phyloP scores from a whole-genome alignment of 2,797 vertebrate genomes.

The Ptychadena robeensis region DNA sequence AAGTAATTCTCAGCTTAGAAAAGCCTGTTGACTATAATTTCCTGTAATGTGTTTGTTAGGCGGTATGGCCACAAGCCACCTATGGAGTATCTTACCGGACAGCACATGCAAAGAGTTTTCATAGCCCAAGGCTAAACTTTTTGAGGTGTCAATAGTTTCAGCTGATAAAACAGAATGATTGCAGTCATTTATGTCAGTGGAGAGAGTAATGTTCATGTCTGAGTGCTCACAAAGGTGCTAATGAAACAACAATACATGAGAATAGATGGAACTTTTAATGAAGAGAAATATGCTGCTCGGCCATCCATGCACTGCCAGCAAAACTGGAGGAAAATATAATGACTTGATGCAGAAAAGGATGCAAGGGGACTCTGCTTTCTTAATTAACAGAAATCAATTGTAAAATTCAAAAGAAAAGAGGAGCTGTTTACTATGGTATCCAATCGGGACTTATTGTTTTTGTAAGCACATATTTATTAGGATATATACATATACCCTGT shows the following conservation, averaged over 20 bases:
- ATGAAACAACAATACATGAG: not conserved
- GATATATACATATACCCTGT: too few species aligned
- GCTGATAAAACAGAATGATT: not conserved
- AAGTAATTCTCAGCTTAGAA: slow-evolving; percentile 18
- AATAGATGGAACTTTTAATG: not conserved
- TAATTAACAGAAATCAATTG: not conserved
- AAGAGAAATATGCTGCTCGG: not conserved
- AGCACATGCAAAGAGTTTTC: not conserved
- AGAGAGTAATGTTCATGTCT: not conserved
- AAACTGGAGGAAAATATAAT: not conserved
- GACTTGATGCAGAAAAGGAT: not conserved
- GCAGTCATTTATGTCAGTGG: not conserved
- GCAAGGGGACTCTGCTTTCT: not conserved
- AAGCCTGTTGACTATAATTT: slow-evolving; percentile 8
- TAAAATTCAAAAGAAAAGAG: not conserved
- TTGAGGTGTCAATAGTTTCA: not conserved
- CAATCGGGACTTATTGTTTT: too few species aligned
- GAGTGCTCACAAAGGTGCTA: not conserved
- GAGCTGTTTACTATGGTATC: too few species aligned
- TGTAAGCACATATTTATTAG: too few species aligned
- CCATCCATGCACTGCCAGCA: too few species aligned
- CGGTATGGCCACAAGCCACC: not conserved
- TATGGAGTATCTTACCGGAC: not conserved
- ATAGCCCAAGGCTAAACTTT: not conserved
- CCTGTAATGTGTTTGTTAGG: slow-evolving; percentile 25